Percentiles rank a stretch among this genome's conserved stretches.
Evolutionary conservation across 2,797 vertebrate genomes (phyloP).

Genomic region (Bradypodion ventrale): DNA sequence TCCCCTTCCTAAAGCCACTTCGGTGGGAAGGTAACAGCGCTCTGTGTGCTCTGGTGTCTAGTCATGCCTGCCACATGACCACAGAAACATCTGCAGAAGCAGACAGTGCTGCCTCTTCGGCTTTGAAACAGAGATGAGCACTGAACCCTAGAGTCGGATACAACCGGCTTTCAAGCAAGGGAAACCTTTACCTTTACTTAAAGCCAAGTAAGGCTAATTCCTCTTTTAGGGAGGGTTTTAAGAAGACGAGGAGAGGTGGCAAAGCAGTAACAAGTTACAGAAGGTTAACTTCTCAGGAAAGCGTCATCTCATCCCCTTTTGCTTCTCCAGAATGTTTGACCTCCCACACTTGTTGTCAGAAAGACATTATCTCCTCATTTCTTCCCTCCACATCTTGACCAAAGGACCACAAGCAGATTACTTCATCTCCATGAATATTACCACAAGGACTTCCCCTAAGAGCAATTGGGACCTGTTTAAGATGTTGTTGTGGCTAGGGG

Average conservation of each 20-base stretch:
- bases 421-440: slow-evolving; percentile 11
- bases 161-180: too few species aligned
- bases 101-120: too few species aligned
- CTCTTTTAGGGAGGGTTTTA: neutral
- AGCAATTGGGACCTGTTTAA: neutral
- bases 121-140: too few species aligned
- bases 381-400: neutral
- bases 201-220: neutral
- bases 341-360: neutral
- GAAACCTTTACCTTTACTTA: too few species aligned
- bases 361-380: neutral
- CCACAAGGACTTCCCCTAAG: neutral
- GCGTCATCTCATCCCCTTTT: neutral
- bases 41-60: too few species aligned
- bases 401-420: neutral
- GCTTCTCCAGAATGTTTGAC: neutral
- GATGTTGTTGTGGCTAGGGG: slow-evolving; percentile 4
- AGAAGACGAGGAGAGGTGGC: neutral
- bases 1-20: neutral
- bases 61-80: too few species aligned
- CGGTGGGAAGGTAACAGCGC: too few species aligned
- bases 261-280: neutral
- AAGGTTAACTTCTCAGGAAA: neutral
- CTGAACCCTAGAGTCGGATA: too few species aligned
- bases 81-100: too few species aligned